These are phyloP conservation scores for Neoitamus cyanurus DNA, from an alignment of 2,888 invertebrate genomes.

Conservation along the genomic window DNA sequence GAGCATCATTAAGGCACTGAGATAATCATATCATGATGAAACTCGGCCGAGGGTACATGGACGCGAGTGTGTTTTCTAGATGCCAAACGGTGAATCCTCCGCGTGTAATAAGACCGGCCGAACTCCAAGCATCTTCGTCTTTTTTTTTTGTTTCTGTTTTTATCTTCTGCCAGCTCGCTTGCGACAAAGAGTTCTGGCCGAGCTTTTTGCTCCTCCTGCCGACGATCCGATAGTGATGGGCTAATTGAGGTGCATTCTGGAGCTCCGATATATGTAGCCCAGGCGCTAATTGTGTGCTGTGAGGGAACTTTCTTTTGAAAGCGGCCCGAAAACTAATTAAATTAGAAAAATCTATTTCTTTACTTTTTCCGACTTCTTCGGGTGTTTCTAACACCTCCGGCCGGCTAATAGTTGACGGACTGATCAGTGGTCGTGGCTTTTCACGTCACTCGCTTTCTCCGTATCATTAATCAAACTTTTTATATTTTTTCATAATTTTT, in stretches of 20 bases:
- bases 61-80: background rate
- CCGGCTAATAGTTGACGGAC: background rate
- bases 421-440: background rate
- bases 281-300: background rate
- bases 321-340: background rate
- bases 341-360: slow-evolving; percentile 11
- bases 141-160: background rate
- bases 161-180: background rate
- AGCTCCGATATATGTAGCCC: background rate
- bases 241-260: background rate
- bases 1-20: slow-evolving; percentile 48
- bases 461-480: background rate
- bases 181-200: background rate
- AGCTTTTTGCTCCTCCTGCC: slow-evolving; percentile 8
- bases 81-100: slow-evolving; percentile 10
- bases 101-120: background rate
- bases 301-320: background rate
- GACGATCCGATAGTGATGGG: background rate
- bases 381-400: background rate
- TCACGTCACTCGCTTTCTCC: background rate
- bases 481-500: background rate
- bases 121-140: background rate
- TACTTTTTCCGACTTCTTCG: background rate
- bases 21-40: slow-evolving; percentile 44
- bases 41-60: slow-evolving; percentile 28